A percentile compares a stretch with the other conserved stretches of the same genome.
These are phyloP conservation scores for Basileuterus tristriatus DNA, from an alignment of 2,797 vertebrate species.

Conservation along the genomic window DNA sequence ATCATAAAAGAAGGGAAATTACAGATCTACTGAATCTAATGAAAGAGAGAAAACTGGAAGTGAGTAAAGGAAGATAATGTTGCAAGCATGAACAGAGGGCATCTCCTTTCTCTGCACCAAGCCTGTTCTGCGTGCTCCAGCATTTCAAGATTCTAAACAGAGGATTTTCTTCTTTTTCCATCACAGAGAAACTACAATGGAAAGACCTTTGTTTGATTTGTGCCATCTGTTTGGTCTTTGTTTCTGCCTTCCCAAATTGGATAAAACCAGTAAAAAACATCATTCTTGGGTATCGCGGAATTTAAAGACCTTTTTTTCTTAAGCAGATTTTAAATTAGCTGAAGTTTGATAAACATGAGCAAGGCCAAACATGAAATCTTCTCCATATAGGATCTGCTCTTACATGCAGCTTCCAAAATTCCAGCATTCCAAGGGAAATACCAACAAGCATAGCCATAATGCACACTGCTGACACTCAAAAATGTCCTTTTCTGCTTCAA, in stretches of 20 bases:
- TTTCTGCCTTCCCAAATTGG: not conserved
- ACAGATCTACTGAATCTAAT: not conserved
- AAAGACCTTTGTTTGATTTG: not conserved
- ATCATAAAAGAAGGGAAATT: not conserved
- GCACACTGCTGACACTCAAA: not conserved
- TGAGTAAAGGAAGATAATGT: not conserved
- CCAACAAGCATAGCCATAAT: not conserved
- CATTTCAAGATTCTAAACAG: not conserved
- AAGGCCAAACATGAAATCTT: not conserved
- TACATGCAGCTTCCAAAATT: not conserved
- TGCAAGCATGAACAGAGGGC: not conserved
- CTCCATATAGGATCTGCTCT: not conserved
- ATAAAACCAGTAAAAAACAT: not conserved
- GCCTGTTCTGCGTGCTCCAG: fast-evolving
- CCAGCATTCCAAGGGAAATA: not conserved
- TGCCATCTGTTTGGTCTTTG: not conserved
- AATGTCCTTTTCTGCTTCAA: not conserved
- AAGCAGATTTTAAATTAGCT: not conserved
- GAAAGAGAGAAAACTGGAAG: not conserved
- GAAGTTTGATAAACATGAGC: not conserved
- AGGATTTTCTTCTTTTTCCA: not conserved
- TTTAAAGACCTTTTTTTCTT: not conserved
- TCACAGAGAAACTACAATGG: not conserved
- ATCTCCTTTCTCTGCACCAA: not conserved
- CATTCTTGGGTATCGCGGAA: not conserved